Percentiles rank a stretch among this genome's conserved stretches.
Evolutionary conservation across 2,113 vertebrate species (phyloP).

Genomic region (human): DNA sequence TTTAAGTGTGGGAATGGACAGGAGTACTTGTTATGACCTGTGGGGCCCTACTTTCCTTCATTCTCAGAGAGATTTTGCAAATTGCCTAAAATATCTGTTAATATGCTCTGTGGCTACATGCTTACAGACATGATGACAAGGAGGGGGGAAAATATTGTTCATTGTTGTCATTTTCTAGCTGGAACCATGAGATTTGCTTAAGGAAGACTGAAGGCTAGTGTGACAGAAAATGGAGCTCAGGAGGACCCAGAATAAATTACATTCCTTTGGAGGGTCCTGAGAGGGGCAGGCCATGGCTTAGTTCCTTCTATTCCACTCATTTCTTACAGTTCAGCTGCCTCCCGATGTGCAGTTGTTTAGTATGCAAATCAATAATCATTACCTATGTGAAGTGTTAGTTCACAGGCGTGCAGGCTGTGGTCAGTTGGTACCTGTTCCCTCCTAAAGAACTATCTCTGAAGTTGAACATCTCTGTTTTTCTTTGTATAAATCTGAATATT

Average conservation of each 20-base stretch:
- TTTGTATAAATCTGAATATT: neutral
- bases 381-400: too few relatives aligned
- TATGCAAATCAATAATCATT: neutral
- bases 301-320: neutral
- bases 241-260: neutral
- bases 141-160: neutral
- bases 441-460: neutral
- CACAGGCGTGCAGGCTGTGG: neutral
- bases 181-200: neutral
- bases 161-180: neutral
- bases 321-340: neutral
- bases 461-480: neutral
- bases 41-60: neutral
- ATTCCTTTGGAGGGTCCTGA: neutral
- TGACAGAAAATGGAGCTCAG: neutral
- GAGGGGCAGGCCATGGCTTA: neutral
- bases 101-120: accelerated
- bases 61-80: neutral
- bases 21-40: too few relatives aligned
- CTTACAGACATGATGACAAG: neutral
- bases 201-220: neutral
- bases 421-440: neutral
- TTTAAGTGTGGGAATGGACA: neutral
- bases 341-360: neutral
- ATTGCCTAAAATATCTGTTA: neutral